phyloP scores from a whole-genome alignment of 1,140 invertebrate species.

The Paraescarpia echinospica region DNA sequence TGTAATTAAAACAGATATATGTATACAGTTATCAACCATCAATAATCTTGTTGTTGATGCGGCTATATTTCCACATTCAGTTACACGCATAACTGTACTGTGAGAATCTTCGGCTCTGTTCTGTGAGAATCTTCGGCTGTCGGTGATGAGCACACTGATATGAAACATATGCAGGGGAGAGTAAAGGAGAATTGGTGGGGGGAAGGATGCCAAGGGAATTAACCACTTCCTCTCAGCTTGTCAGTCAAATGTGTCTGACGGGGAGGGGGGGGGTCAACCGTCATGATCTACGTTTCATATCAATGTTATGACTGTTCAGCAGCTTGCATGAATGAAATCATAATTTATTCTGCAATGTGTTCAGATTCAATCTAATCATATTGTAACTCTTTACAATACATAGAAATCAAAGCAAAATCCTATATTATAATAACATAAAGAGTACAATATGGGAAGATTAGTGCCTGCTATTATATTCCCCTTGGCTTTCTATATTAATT shows the following conservation, averaged over 20 bases:
- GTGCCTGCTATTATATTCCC: too few species aligned
- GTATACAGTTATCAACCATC: not conserved
- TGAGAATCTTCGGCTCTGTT: not conserved
- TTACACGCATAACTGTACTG: constrained; percentile 1
- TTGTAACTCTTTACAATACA: too few species aligned
- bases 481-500: too few species aligned
- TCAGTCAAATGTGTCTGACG: not conserved
- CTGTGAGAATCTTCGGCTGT: not conserved
- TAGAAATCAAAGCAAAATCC: too few species aligned
- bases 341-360: not conserved
- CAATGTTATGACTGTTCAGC: not conserved
- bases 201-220: not conserved
- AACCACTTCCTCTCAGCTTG: not conserved
- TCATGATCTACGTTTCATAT: not conserved
- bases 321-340: not conserved
- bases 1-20: constrained; percentile 1
- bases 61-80: not conserved
- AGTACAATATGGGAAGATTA: too few species aligned
- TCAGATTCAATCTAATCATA: not conserved
- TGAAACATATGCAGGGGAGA: not conserved
- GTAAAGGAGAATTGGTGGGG: not conserved
- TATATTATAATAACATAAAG: too few species aligned
- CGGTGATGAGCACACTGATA: not conserved
- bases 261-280: too few species aligned
- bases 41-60: not conserved